These are phyloP conservation scores for Anguilla megastoma DNA, from an alignment of 2,797 vertebrate species.

Conservation along the genomic window DNA sequence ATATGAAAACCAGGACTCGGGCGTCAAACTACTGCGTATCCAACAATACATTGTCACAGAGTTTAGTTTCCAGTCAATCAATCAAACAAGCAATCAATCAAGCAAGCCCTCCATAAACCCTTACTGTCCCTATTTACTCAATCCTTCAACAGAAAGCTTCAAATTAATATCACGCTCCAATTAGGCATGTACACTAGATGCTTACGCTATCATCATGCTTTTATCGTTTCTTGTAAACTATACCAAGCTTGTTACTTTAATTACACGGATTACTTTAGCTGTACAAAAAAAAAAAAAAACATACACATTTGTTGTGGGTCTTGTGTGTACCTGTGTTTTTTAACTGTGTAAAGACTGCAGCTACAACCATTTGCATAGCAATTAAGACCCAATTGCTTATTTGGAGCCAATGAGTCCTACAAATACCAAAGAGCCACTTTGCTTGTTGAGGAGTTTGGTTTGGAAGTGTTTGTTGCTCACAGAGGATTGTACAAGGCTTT, in stretches of 20 bases:
- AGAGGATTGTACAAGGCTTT: constrained; percentile 70
- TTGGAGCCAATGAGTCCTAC: constrained; percentile 2
- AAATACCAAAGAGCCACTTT: not conserved
- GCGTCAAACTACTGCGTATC: not conserved
- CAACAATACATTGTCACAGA: not conserved
- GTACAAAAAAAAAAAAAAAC: not conserved
- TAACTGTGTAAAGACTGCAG: not conserved
- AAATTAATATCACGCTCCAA: not conserved
- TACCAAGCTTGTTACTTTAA: not conserved
- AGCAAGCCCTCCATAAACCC: not conserved
- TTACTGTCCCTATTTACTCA: not conserved
- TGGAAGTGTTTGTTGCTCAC: constrained; percentile 66
- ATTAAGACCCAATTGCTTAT: constrained; percentile 23
- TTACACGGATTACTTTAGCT: not conserved
- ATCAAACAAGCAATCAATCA: not conserved
- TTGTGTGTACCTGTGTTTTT: not conserved
- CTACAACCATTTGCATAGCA: constrained; percentile 15
- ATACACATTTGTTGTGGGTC: not conserved
- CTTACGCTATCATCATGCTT: not conserved
- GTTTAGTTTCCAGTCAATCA: not conserved
- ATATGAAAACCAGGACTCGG: too few species aligned
- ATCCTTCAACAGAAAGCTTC: not conserved
- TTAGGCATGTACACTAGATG: not conserved
- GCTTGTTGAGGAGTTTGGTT: constrained; percentile 45
- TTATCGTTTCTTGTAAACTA: not conserved